Evolutionary conservation across 2,113 vertebrate species (phyloP), one percentile per base, ranked within the genome.

Genomic region (Zosterops pallidus): DNA sequence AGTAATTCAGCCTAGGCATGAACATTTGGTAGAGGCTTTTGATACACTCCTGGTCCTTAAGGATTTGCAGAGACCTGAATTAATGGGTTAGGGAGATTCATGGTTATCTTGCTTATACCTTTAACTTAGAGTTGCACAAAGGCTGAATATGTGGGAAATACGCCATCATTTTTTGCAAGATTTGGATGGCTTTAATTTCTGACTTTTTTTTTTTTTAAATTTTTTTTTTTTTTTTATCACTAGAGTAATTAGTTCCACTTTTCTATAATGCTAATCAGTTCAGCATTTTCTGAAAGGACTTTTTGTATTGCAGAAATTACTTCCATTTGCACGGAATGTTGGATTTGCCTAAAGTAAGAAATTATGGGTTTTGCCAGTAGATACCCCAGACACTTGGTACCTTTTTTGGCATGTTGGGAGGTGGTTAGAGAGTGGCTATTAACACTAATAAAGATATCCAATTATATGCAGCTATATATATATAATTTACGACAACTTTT

Each of bases 181-280:
- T 44, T 56, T 67, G 53, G 33, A 87, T 76, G n/a, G 9, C n/a
- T 72, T 83, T 82, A 47, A 57, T 80, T 85, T 85, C 53, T 84
- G 26, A 19, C 6, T 25, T 68, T 14, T 19, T 49, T 24, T 49
- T 64, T 67, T 53, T 75, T 84, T 77, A n/a, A n/a, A n/a, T n/a
- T n/a, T 14, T 69, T 70, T 71, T 76, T 77, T 14, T 72, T 70
- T 71, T 76, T 37, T 37, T 37, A 88, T 94, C 68, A 68, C 79
- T 67, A 8, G 16, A 88, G 55, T 65, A 90, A 90, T 88, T 93
- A 78, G 59, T 88, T 95, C n/a, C 68, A 64, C 87, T 97, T 94
- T 83, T 83, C 42, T 33, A 8, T 62, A 88, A 59, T 70, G 63
- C 55, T 91, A 74, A 94, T 88, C 50, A 59, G 42, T 91, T 88